These are phyloP conservation scores for Tridacna gigas DNA, from an alignment of 2,888 invertebrate genomes.

Conservation along the genomic window DNA sequence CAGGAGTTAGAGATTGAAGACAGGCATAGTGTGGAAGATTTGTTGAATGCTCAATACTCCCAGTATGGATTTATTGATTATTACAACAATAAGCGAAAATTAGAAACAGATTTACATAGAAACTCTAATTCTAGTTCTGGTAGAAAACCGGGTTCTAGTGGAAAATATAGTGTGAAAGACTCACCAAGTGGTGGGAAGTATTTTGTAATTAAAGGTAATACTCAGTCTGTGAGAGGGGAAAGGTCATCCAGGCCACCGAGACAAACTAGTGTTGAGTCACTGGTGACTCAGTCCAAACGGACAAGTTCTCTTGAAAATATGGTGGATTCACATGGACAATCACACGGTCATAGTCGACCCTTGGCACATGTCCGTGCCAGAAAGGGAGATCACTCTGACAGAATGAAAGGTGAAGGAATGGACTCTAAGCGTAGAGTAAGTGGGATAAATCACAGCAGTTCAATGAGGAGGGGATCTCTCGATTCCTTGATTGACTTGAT, in stretches of 20 bases:
- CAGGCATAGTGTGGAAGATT: slow-evolving; percentile 78
- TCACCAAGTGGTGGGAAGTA: slow-evolving; percentile 71
- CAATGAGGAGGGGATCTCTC: slow-evolving; percentile 86
- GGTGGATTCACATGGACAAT: slow-evolving; percentile 55
- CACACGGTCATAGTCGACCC: slow-evolving; percentile 43
- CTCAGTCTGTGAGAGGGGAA: slow-evolving; percentile 42
- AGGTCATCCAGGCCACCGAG: slow-evolving; percentile 55
- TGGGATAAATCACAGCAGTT: slow-evolving; percentile 64
- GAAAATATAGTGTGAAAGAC: slow-evolving; percentile 37
- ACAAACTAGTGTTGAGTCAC: slow-evolving; percentile 66
- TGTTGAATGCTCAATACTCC: slow-evolving; percentile 66
- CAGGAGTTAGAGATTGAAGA: slow-evolving; percentile 80
- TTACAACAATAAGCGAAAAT: slow-evolving; percentile 41
- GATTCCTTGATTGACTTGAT: slow-evolving; percentile 87
- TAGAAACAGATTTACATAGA: slow-evolving; percentile 39
- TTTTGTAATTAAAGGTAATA: slow-evolving; percentile 72
- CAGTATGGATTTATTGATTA: slow-evolving; percentile 43
- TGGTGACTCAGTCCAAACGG: slow-evolving; percentile 64
- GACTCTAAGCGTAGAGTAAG: slow-evolving; percentile 57
- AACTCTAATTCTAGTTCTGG: slow-evolving; percentile 22
- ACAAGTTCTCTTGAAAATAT: slow-evolving; percentile 76
- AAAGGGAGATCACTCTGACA: slow-evolving; percentile 57
- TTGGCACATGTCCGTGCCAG: slow-evolving; percentile 53
- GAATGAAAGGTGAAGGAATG: slow-evolving; percentile 53
- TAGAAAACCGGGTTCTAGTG: slow-evolving; percentile 18